Base-by-base conservation (phyloP, 2,113 vertebrate genomes). In the Dinomys branickii region DNA sequence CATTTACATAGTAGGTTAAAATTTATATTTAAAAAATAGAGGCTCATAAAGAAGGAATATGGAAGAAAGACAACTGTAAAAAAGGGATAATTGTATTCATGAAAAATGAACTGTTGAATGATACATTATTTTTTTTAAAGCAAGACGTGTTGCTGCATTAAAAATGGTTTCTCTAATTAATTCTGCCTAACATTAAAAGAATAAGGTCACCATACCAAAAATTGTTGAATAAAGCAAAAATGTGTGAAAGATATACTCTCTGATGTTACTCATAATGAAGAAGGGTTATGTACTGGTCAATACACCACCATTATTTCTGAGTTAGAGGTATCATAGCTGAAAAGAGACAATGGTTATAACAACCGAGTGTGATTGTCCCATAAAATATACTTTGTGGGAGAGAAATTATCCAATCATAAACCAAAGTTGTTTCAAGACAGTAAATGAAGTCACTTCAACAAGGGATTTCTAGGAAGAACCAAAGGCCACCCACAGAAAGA, bases 161-260 rank as follows among this genome's bases (percentile, higher is more conserved):
- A 97, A 96, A 92, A 77, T 52, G 1, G 2, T 86, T 82, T 91
- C 95, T 98, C 97, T 98, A 98, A 98, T 98, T 98, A 98, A 98
- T 99, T 98, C 94, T 98, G 88, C 95, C 97, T 98, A 97, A 94
- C 98, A 85, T 98, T 98, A 98, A 97, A 98, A 98, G 98, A 98
- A 93, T 98, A 98, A 98, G 97, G 98, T 98, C 97, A 98, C 89
- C 94, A 95, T 97, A 97, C 91, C 94, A 97, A 98, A 98, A 98
- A 98, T 78, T 98, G 98, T 99, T 99, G 98, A 98, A 98, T 98
- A 98, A 98, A 98, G 98, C 98, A 98, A 98, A 98, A 98, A 95
- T 0, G 10, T 96, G 44, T 96, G 98, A 96, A 98, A 98, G 98
- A 98, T 98, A 98, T 98, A 98, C 97, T 97, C 95, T 97, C 94